Percentiles rank a stretch among this genome's conserved stretches.
Conservation (phyloP, 2,113 vertebrate genomes). For the Apodemus speciosus region DNA sequence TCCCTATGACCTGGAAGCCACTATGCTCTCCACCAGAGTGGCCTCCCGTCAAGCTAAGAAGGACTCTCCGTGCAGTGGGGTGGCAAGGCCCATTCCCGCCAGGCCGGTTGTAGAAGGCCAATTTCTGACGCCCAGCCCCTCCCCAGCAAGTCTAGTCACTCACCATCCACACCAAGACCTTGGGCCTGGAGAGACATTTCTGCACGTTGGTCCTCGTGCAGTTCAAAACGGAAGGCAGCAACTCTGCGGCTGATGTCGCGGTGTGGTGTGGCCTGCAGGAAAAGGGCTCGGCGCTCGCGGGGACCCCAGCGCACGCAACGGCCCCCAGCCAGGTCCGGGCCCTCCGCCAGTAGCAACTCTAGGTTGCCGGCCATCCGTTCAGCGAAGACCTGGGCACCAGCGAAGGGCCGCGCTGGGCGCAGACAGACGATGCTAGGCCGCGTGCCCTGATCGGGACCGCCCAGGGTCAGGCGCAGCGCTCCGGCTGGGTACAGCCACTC, state of each 20-base stretch:
- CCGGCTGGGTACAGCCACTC: slow-evolving; percentile 94
- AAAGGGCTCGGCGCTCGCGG: slow-evolving; percentile 90
- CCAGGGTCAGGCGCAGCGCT: slow-evolving; percentile 91
- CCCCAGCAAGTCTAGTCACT: slow-evolving; percentile 13
- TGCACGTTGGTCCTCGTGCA: slow-evolving; percentile 88
- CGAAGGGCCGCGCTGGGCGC: slow-evolving; percentile 88
- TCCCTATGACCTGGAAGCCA: not conserved
- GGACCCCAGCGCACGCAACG: slow-evolving; percentile 91
- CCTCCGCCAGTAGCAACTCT: slow-evolving; percentile 92
- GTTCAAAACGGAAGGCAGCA: slow-evolving; percentile 92
- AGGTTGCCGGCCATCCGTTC: slow-evolving; percentile 89
- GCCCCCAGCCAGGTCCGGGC: slow-evolving; percentile 82
- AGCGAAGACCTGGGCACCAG: slow-evolving; percentile 93
- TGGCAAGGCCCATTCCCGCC: not conserved
- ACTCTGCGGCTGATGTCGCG: slow-evolving; percentile 95
- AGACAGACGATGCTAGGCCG: slow-evolving; percentile 89
- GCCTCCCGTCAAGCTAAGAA: not conserved
- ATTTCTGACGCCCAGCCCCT: not conserved
- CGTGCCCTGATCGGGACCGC: slow-evolving; percentile 75
- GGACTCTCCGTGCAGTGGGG: not conserved
- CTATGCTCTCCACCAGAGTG: not conserved
- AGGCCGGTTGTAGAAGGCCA: too few relatives aligned
- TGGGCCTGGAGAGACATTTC: slow-evolving; percentile 85
- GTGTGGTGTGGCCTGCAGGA: slow-evolving; percentile 93
- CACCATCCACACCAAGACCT: slow-evolving; percentile 87